A percentile compares a stretch with the other conserved stretches of the same genome.
These are phyloP conservation scores for Prochilodus magdalenae DNA, from an alignment of 2,113 vertebrate species.

Conservation along the genomic window DNA sequence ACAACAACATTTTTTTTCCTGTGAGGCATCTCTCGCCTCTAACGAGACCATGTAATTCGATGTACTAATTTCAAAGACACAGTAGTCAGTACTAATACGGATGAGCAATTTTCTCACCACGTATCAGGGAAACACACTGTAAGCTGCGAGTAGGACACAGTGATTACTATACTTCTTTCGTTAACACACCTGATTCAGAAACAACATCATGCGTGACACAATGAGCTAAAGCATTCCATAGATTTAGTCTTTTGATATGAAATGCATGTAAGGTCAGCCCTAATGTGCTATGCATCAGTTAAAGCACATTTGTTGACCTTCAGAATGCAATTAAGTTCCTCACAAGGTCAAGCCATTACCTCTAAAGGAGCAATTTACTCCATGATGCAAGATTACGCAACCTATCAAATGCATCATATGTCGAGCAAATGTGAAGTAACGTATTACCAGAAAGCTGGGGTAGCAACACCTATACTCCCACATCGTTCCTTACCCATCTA, in stretches of 20 bases:
- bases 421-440: too few species aligned
- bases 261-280: neutral
- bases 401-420: too few species aligned
- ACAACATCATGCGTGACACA: neutral
- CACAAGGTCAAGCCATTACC: neutral
- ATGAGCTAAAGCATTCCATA: neutral
- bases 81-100: neutral
- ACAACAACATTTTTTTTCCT: neutral
- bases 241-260: neutral
- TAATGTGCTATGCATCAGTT: neutral
- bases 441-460: too few species aligned
- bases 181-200: neutral
- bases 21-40: neutral
- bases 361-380: neutral
- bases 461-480: too few species aligned
- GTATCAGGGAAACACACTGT: neutral
- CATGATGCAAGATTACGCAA: too few species aligned
- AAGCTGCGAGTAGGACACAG: neutral
- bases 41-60: neutral
- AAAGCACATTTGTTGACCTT: neutral
- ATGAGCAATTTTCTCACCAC: neutral
- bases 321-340: neutral
- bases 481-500: too few species aligned
- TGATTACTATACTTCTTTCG: neutral
- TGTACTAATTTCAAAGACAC: neutral